These are phyloP conservation scores for Calameuta pallipes DNA, from an alignment of 2,888 invertebrate genomes.

Conservation along the genomic window DNA sequence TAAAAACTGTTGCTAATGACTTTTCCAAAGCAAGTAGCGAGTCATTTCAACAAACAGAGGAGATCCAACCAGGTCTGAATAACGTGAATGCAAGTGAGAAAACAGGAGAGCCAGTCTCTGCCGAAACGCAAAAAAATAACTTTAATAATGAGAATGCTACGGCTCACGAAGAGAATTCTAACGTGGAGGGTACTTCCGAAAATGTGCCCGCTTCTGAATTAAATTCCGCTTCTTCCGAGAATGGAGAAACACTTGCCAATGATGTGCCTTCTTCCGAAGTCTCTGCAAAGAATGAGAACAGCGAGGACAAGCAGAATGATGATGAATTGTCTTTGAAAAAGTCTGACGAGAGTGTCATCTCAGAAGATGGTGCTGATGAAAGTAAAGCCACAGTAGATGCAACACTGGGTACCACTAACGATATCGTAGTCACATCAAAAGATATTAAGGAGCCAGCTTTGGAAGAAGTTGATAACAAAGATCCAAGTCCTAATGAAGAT, in stretches of 20 bases:
- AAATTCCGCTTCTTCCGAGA: background rate
- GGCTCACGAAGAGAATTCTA: background rate
- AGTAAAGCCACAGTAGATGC: conserved; percentile 3
- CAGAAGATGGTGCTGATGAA: conserved; percentile 4
- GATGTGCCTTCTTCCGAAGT: background rate
- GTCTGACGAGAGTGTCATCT: background rate
- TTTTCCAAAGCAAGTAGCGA: background rate
- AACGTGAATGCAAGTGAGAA: background rate
- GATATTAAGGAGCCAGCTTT: background rate
- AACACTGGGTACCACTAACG: background rate
- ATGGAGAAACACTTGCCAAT: background rate
- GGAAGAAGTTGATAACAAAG: background rate
- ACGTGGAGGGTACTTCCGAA: background rate
- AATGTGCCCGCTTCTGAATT: background rate
- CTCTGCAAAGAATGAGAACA: background rate
- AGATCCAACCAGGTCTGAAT: background rate
- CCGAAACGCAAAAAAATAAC: background rate
- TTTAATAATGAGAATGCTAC: background rate
- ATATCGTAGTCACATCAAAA: background rate
- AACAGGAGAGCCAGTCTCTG: background rate
- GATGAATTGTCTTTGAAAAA: background rate
- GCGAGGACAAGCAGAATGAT: background rate
- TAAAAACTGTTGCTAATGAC: background rate
- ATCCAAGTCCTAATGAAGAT: background rate
- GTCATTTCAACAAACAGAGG: background rate